These are phyloP conservation scores for Bostrychus sinensis DNA, from an alignment of 2,113 vertebrate genomes.

Conservation along the genomic window DNA sequence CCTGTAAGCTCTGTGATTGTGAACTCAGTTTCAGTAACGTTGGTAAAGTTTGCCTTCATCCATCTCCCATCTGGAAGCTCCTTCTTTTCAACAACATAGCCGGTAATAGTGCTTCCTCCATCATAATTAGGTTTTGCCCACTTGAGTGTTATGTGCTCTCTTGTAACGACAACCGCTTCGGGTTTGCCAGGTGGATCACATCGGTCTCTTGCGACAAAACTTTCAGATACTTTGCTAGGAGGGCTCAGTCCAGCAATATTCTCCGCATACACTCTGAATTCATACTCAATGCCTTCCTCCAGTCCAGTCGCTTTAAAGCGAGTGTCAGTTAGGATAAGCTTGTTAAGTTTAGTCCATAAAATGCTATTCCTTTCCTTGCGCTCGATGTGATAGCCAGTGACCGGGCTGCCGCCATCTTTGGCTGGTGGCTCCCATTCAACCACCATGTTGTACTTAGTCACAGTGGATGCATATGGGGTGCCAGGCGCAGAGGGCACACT, in stretches of 20 bases:
- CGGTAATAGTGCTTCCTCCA: constrained; percentile 94
- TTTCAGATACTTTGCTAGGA: constrained; percentile 91
- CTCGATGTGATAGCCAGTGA: constrained; percentile 94
- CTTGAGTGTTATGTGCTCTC: constrained; percentile 88
- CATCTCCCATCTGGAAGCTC: constrained; percentile 93
- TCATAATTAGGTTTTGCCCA: constrained; percentile 95
- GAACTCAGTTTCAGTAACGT: constrained; percentile 91
- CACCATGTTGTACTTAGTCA: constrained; percentile 93
- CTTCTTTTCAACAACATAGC: constrained; percentile 94
- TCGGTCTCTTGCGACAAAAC: constrained; percentile 90
- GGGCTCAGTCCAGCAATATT: constrained; percentile 93
- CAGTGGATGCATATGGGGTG: constrained; percentile 86
- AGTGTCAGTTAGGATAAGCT: constrained; percentile 87
- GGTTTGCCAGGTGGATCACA: constrained; percentile 94
- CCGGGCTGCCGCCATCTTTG: constrained; percentile 91
- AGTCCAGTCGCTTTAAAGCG: constrained; percentile 92
- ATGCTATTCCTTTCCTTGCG: constrained; percentile 98
- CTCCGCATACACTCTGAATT: constrained; percentile 95
- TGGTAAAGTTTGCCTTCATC: constrained; percentile 98
- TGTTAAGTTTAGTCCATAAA: constrained; percentile 96
- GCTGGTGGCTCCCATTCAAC: constrained; percentile 93
- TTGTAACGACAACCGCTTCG: constrained; percentile 92
- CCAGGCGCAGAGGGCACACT: constrained; percentile 89
- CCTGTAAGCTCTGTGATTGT: constrained; percentile 90
- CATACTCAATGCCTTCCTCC: constrained; percentile 96